A percentile compares a stretch with the other conserved stretches of the same genome.
phyloP scores from a whole-genome alignment of 1,140 invertebrate genomes.

The Triops cancriformis region DNA sequence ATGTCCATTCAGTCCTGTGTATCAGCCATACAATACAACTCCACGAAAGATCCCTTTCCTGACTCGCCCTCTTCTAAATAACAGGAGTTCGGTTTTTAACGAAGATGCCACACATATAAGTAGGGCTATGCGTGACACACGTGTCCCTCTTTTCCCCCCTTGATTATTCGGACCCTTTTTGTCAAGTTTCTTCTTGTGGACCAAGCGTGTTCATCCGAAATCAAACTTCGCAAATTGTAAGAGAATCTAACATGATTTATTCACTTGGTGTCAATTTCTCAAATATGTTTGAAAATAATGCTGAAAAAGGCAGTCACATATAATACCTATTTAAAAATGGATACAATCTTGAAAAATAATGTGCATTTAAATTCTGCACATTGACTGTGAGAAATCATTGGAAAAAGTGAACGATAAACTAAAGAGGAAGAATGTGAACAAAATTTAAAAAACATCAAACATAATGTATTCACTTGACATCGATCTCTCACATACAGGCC shows the following conservation, averaged over 20 bases:
- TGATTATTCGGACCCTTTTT: not conserved
- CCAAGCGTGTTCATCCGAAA: not conserved
- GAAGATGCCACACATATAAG: not conserved
- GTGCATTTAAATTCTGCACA: no score
- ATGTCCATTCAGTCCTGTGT: not conserved
- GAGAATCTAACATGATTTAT: not conserved
- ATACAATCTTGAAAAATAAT: no score
- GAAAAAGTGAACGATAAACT: no score
- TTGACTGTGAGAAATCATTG: no score
- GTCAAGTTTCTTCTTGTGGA: not conserved
- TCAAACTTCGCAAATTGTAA: not conserved
- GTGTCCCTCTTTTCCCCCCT: not conserved
- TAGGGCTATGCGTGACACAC: not conserved
- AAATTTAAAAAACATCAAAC: no score
- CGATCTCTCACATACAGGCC: no score
- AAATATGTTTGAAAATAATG: no score
- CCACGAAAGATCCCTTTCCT: not conserved
- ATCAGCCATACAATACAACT: not conserved
- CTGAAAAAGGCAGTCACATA: no score
- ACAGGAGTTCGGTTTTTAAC: not conserved
- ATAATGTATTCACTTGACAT: no score
- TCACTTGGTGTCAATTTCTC: not conserved
- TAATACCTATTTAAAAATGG: no score
- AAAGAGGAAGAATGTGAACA: no score
- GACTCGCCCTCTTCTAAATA: not conserved